phyloP scores from a whole-genome alignment of 2,113 vertebrate species.

The Albula glossodonta region DNA sequence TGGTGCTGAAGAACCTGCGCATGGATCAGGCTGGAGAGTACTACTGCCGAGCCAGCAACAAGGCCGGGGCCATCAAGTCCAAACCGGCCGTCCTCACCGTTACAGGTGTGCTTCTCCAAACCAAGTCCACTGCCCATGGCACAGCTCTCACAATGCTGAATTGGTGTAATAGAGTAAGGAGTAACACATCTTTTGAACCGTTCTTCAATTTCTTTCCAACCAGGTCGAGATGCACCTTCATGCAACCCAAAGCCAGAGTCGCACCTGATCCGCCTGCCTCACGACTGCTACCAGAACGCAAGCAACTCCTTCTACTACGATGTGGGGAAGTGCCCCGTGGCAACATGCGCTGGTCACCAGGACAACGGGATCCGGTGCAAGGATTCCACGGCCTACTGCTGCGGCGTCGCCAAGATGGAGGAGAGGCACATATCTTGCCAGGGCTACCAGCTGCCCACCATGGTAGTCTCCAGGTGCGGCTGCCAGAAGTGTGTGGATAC shows the following conservation, averaged over 20 bases:
- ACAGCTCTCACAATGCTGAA: no score
- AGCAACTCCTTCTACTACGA: conserved; percentile 88
- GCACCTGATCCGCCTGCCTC: conserved; percentile 85
- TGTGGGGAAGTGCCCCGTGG: conserved; percentile 82
- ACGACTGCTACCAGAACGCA: conserved; percentile 89
- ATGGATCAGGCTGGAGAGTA: conserved; percentile 83
- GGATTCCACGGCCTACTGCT: conserved; percentile 84
- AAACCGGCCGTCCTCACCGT: conserved; percentile 77
- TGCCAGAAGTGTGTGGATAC: conserved; percentile 88
- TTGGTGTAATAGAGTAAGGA: no score
- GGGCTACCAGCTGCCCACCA: conserved; percentile 84
- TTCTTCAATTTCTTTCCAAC: conserved; percentile 29
- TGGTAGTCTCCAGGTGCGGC: conserved; percentile 79
- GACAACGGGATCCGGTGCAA: conserved; percentile 86
- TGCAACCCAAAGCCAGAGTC: conserved; percentile 82
- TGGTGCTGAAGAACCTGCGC: conserved; percentile 82
- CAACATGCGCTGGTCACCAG: conserved; percentile 78
- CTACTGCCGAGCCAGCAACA: conserved; percentile 86
- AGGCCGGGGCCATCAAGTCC: conserved; percentile 83
- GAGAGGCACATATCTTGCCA: conserved; percentile 78
- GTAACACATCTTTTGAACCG: conserved; percentile 17
- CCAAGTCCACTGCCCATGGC: neutral
- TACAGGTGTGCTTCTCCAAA: conserved; percentile 72
- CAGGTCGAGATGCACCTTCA: conserved; percentile 74
- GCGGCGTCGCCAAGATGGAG: conserved; percentile 84